These are phyloP conservation scores for Stigmatopora argus DNA, from an alignment of 2,113 vertebrate species.

Conservation along the genomic window DNA sequence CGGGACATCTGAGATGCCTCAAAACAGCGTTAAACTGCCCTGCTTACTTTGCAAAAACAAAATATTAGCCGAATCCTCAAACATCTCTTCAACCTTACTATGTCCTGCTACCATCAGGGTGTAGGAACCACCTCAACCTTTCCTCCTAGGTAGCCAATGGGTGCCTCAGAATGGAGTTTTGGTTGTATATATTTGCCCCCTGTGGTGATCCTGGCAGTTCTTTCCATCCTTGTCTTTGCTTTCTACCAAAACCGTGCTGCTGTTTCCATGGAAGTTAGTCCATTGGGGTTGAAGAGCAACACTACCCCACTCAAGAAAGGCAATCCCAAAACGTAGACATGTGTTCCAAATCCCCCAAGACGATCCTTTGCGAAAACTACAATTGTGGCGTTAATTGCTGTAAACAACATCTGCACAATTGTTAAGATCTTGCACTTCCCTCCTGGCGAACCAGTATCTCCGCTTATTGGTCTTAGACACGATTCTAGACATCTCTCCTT, in stretches of 20 bases:
- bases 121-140: no score
- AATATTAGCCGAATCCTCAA: no score
- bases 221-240: constrained; percentile 40
- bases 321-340: neutral
- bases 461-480: constrained; percentile 8
- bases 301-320: constrained; percentile 27
- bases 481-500: constrained; percentile 14
- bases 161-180: no score
- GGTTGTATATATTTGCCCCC: no score
- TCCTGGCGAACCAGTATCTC: constrained; percentile 24
- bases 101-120: no score
- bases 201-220: constrained; percentile 7
- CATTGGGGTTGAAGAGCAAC: constrained; percentile 35
- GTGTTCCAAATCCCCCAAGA: neutral
- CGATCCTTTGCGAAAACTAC: neutral
- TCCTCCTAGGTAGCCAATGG: no score
- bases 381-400: constrained; percentile 2
- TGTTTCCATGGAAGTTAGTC: constrained; percentile 61
- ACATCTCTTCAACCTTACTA: no score
- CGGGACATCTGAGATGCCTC: no score
- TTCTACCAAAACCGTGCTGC: constrained; percentile 48
- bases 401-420: constrained; percentile 29
- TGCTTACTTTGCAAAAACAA: no score
- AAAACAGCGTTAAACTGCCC: no score
- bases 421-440: constrained; percentile 13